Conservation (phyloP, 2,113 vertebrate genomes). For the Willisornis vidua region DNA sequence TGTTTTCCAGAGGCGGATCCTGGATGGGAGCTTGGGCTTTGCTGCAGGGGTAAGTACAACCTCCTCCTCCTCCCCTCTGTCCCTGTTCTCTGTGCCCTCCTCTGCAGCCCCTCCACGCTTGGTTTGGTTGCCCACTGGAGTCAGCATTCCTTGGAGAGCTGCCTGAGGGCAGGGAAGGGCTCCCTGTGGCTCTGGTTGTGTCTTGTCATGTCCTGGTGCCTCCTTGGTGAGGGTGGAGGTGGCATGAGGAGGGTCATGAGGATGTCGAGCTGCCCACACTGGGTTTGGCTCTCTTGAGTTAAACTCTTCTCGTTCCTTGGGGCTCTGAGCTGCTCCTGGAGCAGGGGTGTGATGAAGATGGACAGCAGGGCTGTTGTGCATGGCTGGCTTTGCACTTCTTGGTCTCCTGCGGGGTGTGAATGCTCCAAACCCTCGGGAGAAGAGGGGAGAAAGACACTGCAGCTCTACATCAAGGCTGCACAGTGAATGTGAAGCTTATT, state of each 20-base stretch:
- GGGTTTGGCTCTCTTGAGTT: background rate
- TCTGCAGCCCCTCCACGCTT: background rate
- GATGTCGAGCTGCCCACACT: fast-evolving
- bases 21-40: slow-evolving; percentile 96
- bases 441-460: background rate
- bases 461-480: fast-evolving
- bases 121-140: fast-evolving
- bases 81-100: background rate
- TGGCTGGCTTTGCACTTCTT: background rate
- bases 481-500: fast-evolving
- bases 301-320: fast-evolving
- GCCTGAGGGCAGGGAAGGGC: background rate
- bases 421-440: background rate
- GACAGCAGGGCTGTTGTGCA: background rate
- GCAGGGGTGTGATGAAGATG: background rate
- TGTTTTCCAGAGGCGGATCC: slow-evolving; percentile 84
- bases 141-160: background rate
- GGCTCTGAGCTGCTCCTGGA: fast-evolving
- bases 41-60: slow-evolving; percentile 90
- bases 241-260: fast-evolving
- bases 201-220: background rate
- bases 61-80: background rate
- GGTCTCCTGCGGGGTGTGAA: background rate
- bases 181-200: too few relatives aligned
- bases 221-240: background rate